Conservation (phyloP, 2,113 vertebrate species). For the Octodon degus region DNA sequence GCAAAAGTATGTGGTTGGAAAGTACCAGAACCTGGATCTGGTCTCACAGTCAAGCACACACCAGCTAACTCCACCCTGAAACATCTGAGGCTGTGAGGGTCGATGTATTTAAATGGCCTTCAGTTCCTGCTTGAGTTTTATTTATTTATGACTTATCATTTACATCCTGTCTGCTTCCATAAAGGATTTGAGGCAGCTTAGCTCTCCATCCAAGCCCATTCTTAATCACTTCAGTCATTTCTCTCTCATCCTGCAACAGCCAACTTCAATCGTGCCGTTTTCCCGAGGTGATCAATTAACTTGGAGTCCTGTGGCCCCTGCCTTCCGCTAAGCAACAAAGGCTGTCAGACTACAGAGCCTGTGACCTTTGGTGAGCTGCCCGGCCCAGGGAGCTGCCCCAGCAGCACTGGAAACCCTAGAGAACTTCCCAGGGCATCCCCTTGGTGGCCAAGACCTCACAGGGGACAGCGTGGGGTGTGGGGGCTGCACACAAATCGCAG, state of each 20-base stretch:
- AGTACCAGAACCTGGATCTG: background rate
- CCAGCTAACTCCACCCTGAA: background rate
- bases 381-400: background rate
- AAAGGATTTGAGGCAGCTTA: constrained; percentile 54
- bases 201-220: constrained; percentile 47
- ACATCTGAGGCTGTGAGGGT: constrained; percentile 43
- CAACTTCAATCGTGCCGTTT: constrained; percentile 68
- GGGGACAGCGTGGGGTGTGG: background rate
- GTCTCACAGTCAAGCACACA: background rate
- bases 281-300: constrained; percentile 75
- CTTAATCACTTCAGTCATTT: constrained; percentile 57
- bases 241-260: background rate
- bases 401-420: constrained; percentile 46
- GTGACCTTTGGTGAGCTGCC: constrained; percentile 69
- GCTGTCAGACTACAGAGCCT: background rate
- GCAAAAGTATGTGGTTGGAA: constrained; percentile 20
- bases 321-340: constrained; percentile 54
- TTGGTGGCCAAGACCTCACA: constrained; percentile 3
- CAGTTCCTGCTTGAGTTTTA: constrained; percentile 68
- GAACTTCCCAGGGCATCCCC: constrained; percentile 63
- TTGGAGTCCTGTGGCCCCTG: background rate
- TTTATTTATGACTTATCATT: constrained; percentile 78
- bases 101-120: constrained; percentile 63
- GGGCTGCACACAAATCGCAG: background rate
- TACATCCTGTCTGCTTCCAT: constrained; percentile 69